phyloP scores from a whole-genome alignment of 2,797 vertebrate genomes.

The Aselliscus stoliczkanus region DNA sequence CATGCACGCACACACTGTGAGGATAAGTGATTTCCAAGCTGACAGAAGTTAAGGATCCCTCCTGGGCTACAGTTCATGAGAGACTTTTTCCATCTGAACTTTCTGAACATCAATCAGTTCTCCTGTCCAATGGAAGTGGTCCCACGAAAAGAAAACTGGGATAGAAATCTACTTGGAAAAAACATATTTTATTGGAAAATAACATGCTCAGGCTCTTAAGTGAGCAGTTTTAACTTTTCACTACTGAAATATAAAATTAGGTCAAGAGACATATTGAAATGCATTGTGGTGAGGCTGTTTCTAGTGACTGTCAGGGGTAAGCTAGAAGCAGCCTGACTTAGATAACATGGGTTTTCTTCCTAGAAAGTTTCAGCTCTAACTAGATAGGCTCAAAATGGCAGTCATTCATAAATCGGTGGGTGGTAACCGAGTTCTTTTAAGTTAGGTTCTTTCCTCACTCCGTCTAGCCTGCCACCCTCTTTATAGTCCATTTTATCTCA shows the following conservation, averaged over 20 bases:
- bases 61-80: slow-evolving; percentile 42
- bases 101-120: slow-evolving; percentile 56
- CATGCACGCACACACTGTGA: not conserved
- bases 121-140: slow-evolving; percentile 42
- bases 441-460: not conserved
- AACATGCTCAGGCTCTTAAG: slow-evolving; percentile 56
- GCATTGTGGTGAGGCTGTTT: slow-evolving; percentile 70
- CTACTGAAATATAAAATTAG: slow-evolving; percentile 75
- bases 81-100: slow-evolving; percentile 51
- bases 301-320: slow-evolving; percentile 70
- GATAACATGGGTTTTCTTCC: slow-evolving; percentile 57
- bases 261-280: slow-evolving; percentile 76
- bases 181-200: slow-evolving; percentile 71
- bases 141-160: slow-evolving; percentile 59
- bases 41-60: slow-evolving; percentile 46
- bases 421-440: slow-evolving; percentile 61
- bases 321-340: slow-evolving; percentile 58
- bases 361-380: slow-evolving; percentile 70
- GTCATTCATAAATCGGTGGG: slow-evolving; percentile 55
- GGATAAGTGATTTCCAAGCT: slow-evolving; percentile 61
- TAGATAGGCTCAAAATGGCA: slow-evolving; percentile 70
- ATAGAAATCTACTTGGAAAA: slow-evolving; percentile 55
- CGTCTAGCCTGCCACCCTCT: not conserved
- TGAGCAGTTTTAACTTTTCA: slow-evolving; percentile 65
- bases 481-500: slow-evolving; percentile 50